phyloP scores from a whole-genome alignment of 1,140 invertebrate species.

The Papilio glaucus region DNA sequence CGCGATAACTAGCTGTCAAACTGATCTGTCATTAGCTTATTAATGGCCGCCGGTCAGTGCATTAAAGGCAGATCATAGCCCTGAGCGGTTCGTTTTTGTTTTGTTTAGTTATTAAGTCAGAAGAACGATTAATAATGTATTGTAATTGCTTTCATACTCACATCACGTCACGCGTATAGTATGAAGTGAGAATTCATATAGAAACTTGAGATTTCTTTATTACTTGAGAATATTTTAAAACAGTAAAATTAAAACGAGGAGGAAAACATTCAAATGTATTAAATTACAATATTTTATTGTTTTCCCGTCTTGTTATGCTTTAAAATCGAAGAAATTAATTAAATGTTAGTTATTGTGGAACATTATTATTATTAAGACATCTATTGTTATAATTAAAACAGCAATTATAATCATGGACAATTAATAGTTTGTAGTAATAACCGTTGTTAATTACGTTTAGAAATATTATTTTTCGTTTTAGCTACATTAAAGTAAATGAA shows the following conservation, averaged over 20 bases:
- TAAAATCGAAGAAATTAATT: neutral
- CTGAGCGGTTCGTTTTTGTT: conserved; percentile 29
- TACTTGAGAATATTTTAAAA: neutral
- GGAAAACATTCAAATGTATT: neutral
- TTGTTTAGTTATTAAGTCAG: conserved; percentile 34
- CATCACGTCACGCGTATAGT: neutral
- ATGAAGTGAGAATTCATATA: neutral
- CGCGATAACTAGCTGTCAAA: conserved; percentile 78
- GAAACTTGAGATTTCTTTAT: neutral
- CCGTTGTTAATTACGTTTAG: neutral
- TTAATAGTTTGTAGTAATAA: neutral
- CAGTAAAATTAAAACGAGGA: neutral
- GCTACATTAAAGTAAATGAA: neutral
- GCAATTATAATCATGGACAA: neutral
- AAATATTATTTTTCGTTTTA: neutral
- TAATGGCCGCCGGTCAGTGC: conserved; percentile 66
- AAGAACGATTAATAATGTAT: conserved; percentile 25
- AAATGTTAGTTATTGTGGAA: neutral
- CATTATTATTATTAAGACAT: neutral
- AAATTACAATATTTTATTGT: no score
- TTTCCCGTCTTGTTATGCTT: no score
- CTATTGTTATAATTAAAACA: neutral
- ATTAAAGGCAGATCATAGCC: conserved; percentile 51
- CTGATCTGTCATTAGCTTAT: conserved; percentile 77
- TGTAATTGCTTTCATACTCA: conserved; percentile 16